These are phyloP conservation scores for Sakesphorus luctuosus DNA, from an alignment of 2,113 vertebrate species.

Conservation along the genomic window DNA sequence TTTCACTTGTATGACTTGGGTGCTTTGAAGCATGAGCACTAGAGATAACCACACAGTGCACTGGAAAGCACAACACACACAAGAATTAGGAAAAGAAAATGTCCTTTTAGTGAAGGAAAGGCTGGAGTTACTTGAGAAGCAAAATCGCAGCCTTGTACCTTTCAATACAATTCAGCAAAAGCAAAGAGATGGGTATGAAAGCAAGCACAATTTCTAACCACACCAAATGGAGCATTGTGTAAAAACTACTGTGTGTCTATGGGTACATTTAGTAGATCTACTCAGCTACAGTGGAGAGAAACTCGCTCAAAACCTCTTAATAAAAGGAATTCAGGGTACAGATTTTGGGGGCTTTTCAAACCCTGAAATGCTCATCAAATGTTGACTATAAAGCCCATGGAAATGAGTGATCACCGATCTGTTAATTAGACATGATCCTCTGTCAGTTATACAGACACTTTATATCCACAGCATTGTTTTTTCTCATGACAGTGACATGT, in stretches of 20 bases:
- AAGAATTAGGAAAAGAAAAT: background rate
- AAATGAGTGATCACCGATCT: background rate
- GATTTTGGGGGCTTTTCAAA: background rate
- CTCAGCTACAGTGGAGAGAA: background rate
- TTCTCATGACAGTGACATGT: background rate
- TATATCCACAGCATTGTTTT: background rate
- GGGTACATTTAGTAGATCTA: background rate
- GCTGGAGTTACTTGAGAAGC: background rate
- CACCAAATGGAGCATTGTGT: background rate
- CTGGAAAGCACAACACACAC: background rate
- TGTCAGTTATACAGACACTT: background rate
- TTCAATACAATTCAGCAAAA: background rate
- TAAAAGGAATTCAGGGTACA: background rate
- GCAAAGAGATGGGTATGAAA: background rate
- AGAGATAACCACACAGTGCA: background rate
- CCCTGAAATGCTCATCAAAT: background rate
- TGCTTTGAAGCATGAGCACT: background rate
- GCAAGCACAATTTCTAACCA: background rate
- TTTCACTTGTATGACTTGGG: background rate
- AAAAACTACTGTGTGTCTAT: background rate
- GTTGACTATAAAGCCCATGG: background rate
- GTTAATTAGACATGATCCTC: background rate
- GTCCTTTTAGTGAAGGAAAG: background rate
- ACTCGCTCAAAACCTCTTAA: background rate
- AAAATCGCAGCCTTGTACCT: background rate